phyloP scores from a whole-genome alignment of 2,113 vertebrate genomes.

The Passer domesticus region DNA sequence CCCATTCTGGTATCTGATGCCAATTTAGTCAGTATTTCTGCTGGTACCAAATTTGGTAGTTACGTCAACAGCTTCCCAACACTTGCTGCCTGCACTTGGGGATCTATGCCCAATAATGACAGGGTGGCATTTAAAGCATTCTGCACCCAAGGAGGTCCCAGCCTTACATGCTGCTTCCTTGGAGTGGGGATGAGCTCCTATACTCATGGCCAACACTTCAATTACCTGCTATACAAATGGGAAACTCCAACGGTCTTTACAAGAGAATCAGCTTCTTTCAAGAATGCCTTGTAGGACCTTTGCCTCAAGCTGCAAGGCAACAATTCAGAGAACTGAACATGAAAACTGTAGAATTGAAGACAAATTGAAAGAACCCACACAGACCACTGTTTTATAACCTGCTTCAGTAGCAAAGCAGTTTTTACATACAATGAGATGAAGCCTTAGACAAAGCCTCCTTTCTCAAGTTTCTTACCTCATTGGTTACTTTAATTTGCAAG shows the following conservation, averaged over 20 bases:
- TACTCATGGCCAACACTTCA: neutral
- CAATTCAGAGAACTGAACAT: neutral
- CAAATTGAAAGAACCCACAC: neutral
- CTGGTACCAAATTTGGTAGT: neutral
- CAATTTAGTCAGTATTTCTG: neutral
- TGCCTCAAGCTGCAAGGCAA: neutral
- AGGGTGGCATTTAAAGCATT: neutral
- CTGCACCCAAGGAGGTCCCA: neutral
- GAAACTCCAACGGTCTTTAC: rapidly evolving
- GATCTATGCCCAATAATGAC: neutral
- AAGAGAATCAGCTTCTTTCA: neutral
- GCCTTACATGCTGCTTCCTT: neutral
- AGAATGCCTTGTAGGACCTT: neutral
- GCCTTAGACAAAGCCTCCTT: neutral
- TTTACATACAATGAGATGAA: neutral
- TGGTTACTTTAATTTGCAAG: neutral
- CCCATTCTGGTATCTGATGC: neutral
- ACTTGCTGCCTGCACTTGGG: neutral
- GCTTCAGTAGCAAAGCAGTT: neutral
- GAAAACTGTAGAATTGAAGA: neutral
- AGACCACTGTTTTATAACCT: neutral
- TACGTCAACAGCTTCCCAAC: neutral
- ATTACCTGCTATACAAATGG: neutral
- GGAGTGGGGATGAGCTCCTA: rapidly evolving
- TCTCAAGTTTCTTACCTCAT: neutral